Percentiles rank a stretch among this genome's conserved stretches.
Evolutionary conservation across 2,113 vertebrate genomes (phyloP).

Genomic region (Plecotus auritus): DNA sequence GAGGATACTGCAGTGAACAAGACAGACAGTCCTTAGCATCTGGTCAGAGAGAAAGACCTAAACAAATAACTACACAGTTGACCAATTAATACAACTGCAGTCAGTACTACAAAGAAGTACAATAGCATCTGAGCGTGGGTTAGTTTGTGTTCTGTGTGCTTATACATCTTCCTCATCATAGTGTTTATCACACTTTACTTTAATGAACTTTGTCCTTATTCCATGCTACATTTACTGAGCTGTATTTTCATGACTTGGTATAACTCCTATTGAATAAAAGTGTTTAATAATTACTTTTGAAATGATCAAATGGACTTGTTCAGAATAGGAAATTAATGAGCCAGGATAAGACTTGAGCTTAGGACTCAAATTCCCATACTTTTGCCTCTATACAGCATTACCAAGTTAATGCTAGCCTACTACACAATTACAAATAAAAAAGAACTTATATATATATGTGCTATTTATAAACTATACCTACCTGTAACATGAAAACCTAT

Average conservation of each 20-base stretch:
- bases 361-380: background rate
- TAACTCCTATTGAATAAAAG: background rate
- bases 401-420: background rate
- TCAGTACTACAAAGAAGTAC: background rate
- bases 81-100: background rate
- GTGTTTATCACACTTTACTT: background rate
- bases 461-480: background rate
- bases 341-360: background rate
- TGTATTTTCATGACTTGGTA: background rate
- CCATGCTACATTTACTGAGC: background rate
- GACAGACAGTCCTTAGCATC: background rate
- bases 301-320: background rate
- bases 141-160: background rate
- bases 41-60: background rate
- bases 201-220: background rate
- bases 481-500: background rate
- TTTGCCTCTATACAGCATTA: background rate
- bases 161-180: background rate
- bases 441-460: background rate
- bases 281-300: background rate
- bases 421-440: background rate
- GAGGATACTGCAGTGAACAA: background rate
- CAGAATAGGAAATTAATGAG: conserved; percentile 8
- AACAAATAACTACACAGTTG: background rate
- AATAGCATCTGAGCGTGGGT: background rate